A percentile compares a stretch with the other conserved stretches of the same genome.
Conservation (phyloP, 2,888 invertebrate genomes). For the Parnassius smintheus region DNA sequence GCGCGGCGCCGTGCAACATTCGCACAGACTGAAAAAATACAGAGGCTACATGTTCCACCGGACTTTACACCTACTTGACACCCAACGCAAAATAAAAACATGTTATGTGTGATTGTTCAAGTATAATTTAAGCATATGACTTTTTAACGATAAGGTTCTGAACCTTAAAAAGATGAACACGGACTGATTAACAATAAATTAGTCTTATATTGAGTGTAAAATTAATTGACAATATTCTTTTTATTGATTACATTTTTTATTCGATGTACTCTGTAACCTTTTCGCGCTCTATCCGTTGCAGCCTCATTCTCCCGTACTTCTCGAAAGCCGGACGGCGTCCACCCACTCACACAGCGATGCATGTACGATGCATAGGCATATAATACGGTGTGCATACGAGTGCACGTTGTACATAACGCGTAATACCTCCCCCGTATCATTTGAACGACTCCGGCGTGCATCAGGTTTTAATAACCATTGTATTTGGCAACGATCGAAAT, state of each 20-base stretch:
- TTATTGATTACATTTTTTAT: slow-evolving; percentile 4
- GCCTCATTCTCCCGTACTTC: slow-evolving; percentile 63
- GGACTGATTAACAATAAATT: no score
- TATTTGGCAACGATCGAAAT: slow-evolving; percentile 79
- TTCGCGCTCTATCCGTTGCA: slow-evolving; percentile 48
- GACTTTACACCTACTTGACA: slow-evolving; percentile 35
- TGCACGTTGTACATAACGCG: slow-evolving; percentile 40
- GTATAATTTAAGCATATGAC: neutral
- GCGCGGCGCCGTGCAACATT: slow-evolving; percentile 70
- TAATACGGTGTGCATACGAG: slow-evolving; percentile 31
- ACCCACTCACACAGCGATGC: slow-evolving; percentile 55
- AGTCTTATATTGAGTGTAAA: neutral
- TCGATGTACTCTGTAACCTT: slow-evolving; percentile 31
- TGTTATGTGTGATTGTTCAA: slow-evolving; percentile 32
- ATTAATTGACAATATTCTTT: neutral
- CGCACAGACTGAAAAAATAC: slow-evolving; percentile 59
- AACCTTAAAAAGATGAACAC: no score
- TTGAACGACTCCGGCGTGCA: slow-evolving; percentile 51
- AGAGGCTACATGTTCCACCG: slow-evolving; percentile 44
- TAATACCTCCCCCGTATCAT: slow-evolving; percentile 60
- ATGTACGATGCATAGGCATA: slow-evolving; percentile 24
- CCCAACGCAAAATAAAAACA: slow-evolving; percentile 38
- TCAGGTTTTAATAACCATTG: slow-evolving; percentile 80
- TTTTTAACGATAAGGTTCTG: neutral
- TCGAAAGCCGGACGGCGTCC: slow-evolving; percentile 74